phyloP scores from a whole-genome alignment of 2,888 invertebrate species.

The Nomada fucata region DNA sequence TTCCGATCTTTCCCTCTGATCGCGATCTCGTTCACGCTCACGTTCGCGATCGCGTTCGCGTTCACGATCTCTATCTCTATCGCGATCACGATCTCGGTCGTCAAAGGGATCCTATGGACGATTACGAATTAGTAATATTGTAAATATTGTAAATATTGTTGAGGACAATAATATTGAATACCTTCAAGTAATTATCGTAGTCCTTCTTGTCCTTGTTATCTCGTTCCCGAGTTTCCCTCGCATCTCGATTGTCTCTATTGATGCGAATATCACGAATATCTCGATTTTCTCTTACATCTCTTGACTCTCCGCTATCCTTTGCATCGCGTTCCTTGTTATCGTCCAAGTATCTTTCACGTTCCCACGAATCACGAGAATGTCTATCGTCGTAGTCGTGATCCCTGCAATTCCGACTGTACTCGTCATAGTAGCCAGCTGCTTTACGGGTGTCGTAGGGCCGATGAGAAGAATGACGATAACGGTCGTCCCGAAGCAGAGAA shows the following conservation, averaged over 20 bases:
- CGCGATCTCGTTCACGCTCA: conserved; percentile 68
- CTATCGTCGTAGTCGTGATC: conserved; percentile 82
- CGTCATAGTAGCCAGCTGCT: conserved; percentile 69
- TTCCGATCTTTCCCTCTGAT: conserved; percentile 74
- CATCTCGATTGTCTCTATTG: conserved; percentile 68
- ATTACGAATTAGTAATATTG: neutral
- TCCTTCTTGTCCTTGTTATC: conserved; percentile 78
- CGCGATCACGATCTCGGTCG: conserved; percentile 60
- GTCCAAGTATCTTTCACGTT: conserved; percentile 80
- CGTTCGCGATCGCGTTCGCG: conserved; percentile 59
- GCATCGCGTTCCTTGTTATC: conserved; percentile 74
- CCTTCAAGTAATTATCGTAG: conserved; percentile 83
- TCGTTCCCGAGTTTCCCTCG: conserved; percentile 69
- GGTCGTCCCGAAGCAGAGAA: conserved; percentile 74
- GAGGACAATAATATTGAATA: conserved; percentile 44
- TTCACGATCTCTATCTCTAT: conserved; percentile 64
- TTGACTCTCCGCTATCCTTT: conserved; percentile 63
- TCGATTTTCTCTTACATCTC: conserved; percentile 62
- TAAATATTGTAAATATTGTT: neutral
- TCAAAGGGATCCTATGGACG: conserved; percentile 76
- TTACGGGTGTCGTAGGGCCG: conserved; percentile 78
- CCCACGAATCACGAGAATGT: conserved; percentile 80
- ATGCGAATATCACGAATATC: conserved; percentile 74
- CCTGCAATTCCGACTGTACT: conserved; percentile 76
- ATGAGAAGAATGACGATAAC: conserved; percentile 78